Conservation (phyloP, 1,140 invertebrate species). For the Hyles euphorbiae region DNA sequence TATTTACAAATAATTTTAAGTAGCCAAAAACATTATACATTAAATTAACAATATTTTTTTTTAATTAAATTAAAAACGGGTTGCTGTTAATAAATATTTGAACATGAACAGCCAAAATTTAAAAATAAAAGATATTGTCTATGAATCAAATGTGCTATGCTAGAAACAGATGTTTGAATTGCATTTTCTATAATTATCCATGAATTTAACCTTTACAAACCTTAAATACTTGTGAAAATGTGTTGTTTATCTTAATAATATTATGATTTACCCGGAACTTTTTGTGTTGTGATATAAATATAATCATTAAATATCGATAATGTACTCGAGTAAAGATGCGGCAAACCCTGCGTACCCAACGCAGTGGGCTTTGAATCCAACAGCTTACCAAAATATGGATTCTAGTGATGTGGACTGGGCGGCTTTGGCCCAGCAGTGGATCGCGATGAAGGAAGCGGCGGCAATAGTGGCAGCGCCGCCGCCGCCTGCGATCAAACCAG, state of each 20-base stretch:
- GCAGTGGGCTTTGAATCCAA: slow-evolving; percentile 85
- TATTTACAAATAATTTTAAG: no score
- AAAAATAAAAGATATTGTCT: no score
- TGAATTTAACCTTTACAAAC: no score
- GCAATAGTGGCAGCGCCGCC: slow-evolving; percentile 66
- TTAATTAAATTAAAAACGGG: no score
- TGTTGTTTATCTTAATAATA: not conserved
- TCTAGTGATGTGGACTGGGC: slow-evolving; percentile 93
- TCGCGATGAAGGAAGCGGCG: slow-evolving; percentile 91
- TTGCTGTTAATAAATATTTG: no score
- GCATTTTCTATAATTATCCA: no score
- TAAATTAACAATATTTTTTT: no score
- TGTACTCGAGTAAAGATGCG: slow-evolving; percentile 71
- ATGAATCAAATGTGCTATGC: no score
- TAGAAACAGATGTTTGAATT: no score
- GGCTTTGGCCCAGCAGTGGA: slow-evolving; percentile 97
- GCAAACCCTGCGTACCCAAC: slow-evolving; percentile 79
- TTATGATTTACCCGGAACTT: not conserved
- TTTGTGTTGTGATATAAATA: slow-evolving; percentile 5
- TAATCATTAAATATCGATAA: slow-evolving; percentile 21
- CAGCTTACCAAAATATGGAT: slow-evolving; percentile 79
- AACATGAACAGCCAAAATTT: no score
- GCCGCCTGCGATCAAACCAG: slow-evolving; percentile 71
- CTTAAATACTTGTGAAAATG: no score
- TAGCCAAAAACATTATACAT: no score